Evolutionary conservation across 2,797 vertebrate genomes (phyloP).

Genomic region (Chaunax sp.): DNA sequence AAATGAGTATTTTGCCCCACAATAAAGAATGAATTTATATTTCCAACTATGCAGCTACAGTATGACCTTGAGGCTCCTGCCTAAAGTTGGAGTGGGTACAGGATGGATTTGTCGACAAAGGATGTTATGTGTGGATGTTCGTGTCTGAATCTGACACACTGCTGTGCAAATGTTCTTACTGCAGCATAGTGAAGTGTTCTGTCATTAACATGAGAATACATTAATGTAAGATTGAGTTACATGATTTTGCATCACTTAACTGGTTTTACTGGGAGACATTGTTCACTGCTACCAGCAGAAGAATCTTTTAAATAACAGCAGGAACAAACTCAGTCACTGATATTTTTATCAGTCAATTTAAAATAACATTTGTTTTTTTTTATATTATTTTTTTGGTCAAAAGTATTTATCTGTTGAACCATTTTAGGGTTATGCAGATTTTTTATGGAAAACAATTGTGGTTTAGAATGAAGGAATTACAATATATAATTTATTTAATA

Average conservation of each 20-base stretch:
- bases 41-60: conserved; percentile 52
- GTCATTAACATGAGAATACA: too few relatives aligned
- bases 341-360: too few relatives aligned
- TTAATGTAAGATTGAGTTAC: too few relatives aligned
- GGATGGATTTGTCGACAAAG: conserved; percentile 5
- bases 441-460: background rate
- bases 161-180: too few relatives aligned
- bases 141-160: background rate
- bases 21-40: conserved; percentile 76
- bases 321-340: background rate
- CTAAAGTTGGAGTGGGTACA: background rate
- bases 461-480: background rate
- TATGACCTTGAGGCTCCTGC: conserved; percentile 23
- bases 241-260: background rate
- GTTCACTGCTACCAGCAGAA: background rate
- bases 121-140: background rate
- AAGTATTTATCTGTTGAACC: background rate
- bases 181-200: too few relatives aligned
- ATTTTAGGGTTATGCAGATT: background rate
- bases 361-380: too few relatives aligned
- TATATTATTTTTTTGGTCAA: background rate
- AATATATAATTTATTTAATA: background rate
- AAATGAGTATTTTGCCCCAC: conserved; percentile 61
- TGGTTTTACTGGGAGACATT: background rate
- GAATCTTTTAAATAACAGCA: background rate